phyloP scores from a whole-genome alignment of 2,797 vertebrate species.

The Podargus strigoides region DNA sequence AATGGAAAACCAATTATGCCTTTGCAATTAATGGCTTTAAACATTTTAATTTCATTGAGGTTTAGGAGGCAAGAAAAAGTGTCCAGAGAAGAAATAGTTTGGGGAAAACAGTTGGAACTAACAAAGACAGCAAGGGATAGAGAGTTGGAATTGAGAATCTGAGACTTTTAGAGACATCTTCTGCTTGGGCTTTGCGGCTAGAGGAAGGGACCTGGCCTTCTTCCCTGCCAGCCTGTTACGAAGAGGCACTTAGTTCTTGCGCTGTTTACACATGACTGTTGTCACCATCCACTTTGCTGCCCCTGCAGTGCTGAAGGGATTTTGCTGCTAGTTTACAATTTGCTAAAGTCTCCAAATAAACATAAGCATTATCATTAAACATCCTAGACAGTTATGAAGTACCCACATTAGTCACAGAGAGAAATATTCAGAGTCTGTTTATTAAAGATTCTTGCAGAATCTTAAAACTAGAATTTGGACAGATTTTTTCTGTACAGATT shows the following conservation, averaged over 20 bases:
- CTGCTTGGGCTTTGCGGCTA: not conserved
- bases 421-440: not conserved
- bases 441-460: not conserved
- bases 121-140: not conserved
- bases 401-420: not conserved
- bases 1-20: not conserved
- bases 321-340: not conserved
- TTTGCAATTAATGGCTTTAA: not conserved
- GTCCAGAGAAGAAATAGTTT: not conserved
- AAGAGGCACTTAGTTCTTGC: not conserved
- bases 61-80: not conserved
- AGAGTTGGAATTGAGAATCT: not conserved
- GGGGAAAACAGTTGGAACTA: not conserved
- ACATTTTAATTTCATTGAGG: not conserved
- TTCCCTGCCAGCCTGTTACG: not conserved
- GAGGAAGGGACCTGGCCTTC: not conserved
- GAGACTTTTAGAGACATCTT: not conserved
- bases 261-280: not conserved
- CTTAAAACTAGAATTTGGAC: not conserved
- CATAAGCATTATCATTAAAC: not conserved
- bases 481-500: not conserved
- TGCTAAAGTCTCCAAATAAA: not conserved
- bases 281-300: not conserved
- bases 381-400: not conserved
- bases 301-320: not conserved